A percentile compares a stretch with the other conserved stretches of the same genome.
These are phyloP conservation scores for Portunus trituberculatus DNA, from an alignment of 1,140 invertebrate species.

Conservation along the genomic window DNA sequence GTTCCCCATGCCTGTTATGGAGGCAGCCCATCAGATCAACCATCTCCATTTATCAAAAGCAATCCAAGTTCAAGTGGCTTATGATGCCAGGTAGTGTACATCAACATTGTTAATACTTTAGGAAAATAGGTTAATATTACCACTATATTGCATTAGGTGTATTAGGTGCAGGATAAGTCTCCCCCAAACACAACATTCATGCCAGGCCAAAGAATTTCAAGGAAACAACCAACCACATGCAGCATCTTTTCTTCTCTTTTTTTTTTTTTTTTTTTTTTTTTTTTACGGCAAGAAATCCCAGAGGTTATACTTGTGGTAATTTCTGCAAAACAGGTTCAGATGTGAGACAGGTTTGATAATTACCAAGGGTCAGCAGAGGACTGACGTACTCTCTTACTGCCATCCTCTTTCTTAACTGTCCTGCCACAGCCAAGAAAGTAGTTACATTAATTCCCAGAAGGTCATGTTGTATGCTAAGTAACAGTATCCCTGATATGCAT, in stretches of 20 bases:
- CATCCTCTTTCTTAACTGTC: slow-evolving; percentile 51
- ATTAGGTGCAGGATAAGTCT: background rate
- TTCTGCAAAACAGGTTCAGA: background rate
- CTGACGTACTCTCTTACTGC: slow-evolving; percentile 39
- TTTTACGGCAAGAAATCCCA: background rate
- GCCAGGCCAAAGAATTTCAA: background rate
- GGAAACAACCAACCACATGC: background rate
- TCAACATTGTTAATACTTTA: background rate
- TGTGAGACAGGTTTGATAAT: background rate
- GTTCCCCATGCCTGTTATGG: background rate
- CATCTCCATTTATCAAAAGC: background rate
- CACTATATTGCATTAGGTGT: background rate
- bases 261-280: too few species aligned
- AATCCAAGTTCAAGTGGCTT: background rate
- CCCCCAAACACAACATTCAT: background rate
- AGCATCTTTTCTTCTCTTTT: background rate
- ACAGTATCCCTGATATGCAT: background rate
- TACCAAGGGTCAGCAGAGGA: slow-evolving; percentile 54
- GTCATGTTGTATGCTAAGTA: background rate
- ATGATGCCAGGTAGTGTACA: background rate
- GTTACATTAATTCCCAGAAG: background rate
- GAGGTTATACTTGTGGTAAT: background rate
- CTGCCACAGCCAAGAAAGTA: slow-evolving; percentile 52
- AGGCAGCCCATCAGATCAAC: background rate
- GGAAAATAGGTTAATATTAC: background rate